Conservation (phyloP, 2,888 invertebrate genomes). For the Odontothrips loti region DNA sequence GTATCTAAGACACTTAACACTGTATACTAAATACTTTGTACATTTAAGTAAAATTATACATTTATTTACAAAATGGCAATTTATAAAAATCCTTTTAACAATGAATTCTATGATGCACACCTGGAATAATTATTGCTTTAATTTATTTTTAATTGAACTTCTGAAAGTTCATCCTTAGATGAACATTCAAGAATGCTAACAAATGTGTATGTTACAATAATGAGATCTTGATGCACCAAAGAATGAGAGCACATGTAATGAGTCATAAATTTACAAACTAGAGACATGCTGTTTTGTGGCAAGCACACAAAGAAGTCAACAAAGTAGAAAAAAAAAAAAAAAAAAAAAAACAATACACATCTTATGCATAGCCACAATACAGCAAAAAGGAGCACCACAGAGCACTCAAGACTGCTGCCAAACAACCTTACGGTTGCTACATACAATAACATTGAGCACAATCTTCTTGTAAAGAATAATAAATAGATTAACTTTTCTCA, state of each 20-base stretch:
- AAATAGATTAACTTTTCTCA: background rate
- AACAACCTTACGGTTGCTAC: background rate
- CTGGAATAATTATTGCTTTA: background rate
- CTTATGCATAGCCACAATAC: background rate
- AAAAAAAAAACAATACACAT: background rate
- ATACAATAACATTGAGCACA: background rate
- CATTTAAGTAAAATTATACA: constrained; percentile 21
- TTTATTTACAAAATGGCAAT: constrained; percentile 18
- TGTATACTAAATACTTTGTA: background rate
- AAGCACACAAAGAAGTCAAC: background rate
- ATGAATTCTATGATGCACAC: background rate
- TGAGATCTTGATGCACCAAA: constrained; percentile 23
- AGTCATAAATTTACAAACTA: constrained; percentile 3
- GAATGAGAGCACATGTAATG: constrained; percentile 3
- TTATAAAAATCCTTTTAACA: background rate
- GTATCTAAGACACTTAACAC: background rate
- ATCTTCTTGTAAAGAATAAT: background rate
- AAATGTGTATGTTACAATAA: constrained; percentile 11
- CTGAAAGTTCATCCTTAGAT: background rate
- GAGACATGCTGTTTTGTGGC: background rate
- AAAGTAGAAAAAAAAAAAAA: constrained; percentile 5
- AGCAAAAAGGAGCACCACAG: background rate
- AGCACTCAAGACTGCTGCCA: background rate
- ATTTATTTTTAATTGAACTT: background rate
- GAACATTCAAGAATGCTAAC: background rate